Evolutionary conservation across 2,113 vertebrate species (phyloP), one percentile per base, ranked within the genome.

Genomic region (Heliornis fulica): DNA sequence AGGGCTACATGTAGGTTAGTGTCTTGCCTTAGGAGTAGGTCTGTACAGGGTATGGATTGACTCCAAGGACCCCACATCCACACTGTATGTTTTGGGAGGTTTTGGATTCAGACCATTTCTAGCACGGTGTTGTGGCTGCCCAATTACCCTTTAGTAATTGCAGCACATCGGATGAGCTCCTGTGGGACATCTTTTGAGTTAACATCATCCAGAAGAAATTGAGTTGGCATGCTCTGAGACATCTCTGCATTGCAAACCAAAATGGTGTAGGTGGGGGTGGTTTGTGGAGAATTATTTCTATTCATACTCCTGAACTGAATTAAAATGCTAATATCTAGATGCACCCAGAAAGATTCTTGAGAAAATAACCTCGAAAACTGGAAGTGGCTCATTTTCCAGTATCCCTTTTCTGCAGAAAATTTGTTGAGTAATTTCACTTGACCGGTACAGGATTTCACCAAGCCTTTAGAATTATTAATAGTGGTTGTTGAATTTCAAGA

Each of bases 311-410:
- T 54, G n/a, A 65, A 31, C 12, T 60, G 51, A 54, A 36, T 43
- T 65, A 32, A 53, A 78, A 60, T 32, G 15, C n/a, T 51, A 16
- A 5, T 43, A 10, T n/a, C 13, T 65, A 56, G 23, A 10, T 56
- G 32, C 28, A 64, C 32, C 8, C 43, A 28, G 34, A 68, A 80
- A 41, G 19, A 8, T 71, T 91, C 43, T 76, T 68, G 38, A 63
- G 71, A 54, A 69, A 79, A 79, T 31, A 69, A 51, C 45, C 29
- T 78, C 40, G 29, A 78, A 63, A 82, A 64, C 25, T 16, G 48
- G n/a, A 31, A 72, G 11, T 29, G 41, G 70, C 13, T 0, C 0
- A 4, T 65, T 61, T 60, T 45, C 32, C 2, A 1, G 3, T 84
- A 29, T 20, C 11, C 15, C 59, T 9, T 10, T 69, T 61, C 51